A percentile compares a stretch with the other conserved stretches of the same genome.
Evolutionary conservation across 53 echinoderm and acorn worm species (phyloP).

Genomic region (Luidia sarsii): DNA sequence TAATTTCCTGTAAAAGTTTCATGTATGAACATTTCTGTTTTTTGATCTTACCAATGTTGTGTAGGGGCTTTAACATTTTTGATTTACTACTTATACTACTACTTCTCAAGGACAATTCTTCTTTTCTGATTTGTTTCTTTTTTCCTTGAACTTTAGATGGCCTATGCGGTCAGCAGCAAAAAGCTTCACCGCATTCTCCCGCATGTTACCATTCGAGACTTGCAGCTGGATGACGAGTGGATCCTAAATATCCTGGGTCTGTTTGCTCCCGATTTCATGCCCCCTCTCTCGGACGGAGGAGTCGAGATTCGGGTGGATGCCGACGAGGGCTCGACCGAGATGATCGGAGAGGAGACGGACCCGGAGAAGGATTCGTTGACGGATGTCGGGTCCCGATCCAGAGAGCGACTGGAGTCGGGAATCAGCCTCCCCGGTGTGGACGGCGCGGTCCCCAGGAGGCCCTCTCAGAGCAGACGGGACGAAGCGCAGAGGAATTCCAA

Average conservation of each 20-base stretch:
- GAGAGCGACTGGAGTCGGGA: slow-evolving; percentile 44
- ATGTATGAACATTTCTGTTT: too few species aligned
- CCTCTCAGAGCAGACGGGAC: not conserved
- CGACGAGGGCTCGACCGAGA: not conserved
- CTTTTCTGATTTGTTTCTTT: not conserved
- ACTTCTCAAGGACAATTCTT: not conserved
- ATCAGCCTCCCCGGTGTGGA: not conserved
- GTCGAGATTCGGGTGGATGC: not conserved
- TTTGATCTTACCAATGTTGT: too few species aligned
- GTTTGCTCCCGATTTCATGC: slow-evolving; percentile 46
- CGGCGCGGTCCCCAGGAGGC: not conserved
- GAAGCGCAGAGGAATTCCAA: slow-evolving; percentile 22
- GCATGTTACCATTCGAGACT: slow-evolving; percentile 63
- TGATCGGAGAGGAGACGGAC: not conserved
- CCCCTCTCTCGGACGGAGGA: not conserved
- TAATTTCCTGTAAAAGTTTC: too few species aligned
- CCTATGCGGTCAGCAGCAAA: slow-evolving; percentile 63
- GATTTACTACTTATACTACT: not conserved
- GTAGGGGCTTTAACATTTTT: too few species aligned
- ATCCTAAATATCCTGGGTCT: slow-evolving; percentile 90
- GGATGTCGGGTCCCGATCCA: not conserved
- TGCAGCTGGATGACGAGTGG: slow-evolving; percentile 79
- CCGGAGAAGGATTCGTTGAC: not conserved
- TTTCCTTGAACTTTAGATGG: slow-evolving; percentile 58
- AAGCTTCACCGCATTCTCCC: slow-evolving; percentile 58